Evolutionary conservation across 2,797 vertebrate species (phyloP), one percentile per base, ranked within the genome.

Genomic region (Myotis findleyi): DNA sequence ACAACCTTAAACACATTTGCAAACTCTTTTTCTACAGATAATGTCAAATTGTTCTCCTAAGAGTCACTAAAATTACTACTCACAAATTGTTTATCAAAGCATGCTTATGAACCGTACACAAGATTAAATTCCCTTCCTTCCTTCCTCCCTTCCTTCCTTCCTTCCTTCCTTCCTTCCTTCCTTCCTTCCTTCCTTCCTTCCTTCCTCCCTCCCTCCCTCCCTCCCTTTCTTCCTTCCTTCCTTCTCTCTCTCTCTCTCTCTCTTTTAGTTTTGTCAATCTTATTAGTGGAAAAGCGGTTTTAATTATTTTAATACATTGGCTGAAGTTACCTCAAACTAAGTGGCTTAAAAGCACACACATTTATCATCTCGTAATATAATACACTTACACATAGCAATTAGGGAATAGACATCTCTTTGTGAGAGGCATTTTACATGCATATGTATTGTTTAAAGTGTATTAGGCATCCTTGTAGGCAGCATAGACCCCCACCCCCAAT

Each of bases 401-500:
- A 94, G 3, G 3, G 3, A 8, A 47, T 3, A 53, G 2, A 68
- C 1, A 21, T 38, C 0, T n/a, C 68, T 41, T 16, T 57, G 14
- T 33, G 18, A 82, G 36, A 71, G 23, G 1, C 16, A 72, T 68
- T n/a, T 17, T 77, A 3, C 0, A 12, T 38, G 44, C 3, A 23
- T 14, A 49, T 64, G 16, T 75, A 6, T 62, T 14, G 3, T 85
- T 38, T 64, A n/a, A 89, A 94, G 68, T 89, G 57, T 44, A 27
- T 23, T 59, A 85, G 10, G 10, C 21, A 49, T 64, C 68, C 7
- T 47, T 12, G 5, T 49, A 71, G 57, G 36, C 5, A 47, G 33
- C 27, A 33, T 20, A 69, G 23, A 30, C 0, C 1, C 21, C 20
- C 1, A 0, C 0, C 3, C 14, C 38, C 33, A 9, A 6, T 27